Evolutionary conservation across 2,113 vertebrate genomes (phyloP).

Genomic region (Scomber colias): DNA sequence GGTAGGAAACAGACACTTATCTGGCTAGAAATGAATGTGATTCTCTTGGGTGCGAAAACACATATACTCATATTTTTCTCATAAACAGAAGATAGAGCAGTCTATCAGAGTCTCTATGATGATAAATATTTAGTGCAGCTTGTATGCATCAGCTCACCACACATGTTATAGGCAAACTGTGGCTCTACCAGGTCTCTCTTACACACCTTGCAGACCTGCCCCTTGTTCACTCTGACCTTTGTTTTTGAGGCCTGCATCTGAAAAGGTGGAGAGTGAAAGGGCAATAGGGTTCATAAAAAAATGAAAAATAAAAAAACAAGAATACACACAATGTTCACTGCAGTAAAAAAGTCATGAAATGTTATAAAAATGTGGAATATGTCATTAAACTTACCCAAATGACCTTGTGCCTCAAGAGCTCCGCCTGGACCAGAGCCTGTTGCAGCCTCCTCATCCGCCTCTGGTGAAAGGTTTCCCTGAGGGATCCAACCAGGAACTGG

Average conservation of each 20-base stretch:
- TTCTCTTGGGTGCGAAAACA: constrained; percentile 1
- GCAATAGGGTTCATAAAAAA: background rate
- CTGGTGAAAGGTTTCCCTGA: constrained; percentile 73
- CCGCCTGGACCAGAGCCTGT: constrained; percentile 64
- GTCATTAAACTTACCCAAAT: constrained; percentile 71
- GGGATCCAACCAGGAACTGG: constrained; percentile 69
- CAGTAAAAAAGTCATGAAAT: background rate
- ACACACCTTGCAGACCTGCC: constrained; percentile 69
- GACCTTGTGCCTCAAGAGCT: constrained; percentile 71
- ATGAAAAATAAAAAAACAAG: background rate
- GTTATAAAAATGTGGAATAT: constrained; percentile 6
- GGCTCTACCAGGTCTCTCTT: constrained; percentile 59
- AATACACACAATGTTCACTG: constrained; percentile 15
- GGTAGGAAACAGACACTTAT: constrained; percentile 36
- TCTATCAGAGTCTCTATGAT: background rate
- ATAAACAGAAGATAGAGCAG: constrained; percentile 7
- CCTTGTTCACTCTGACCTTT: constrained; percentile 67
- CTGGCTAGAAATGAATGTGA: constrained; percentile 35
- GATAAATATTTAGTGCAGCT: constrained; percentile 49
- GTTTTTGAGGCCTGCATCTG: constrained; percentile 72
- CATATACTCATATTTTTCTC: constrained; percentile 1
- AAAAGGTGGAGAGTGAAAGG: constrained; percentile 12
- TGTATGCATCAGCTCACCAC: constrained; percentile 73
- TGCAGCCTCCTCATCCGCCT: constrained; percentile 71
- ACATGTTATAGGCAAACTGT: constrained; percentile 62